phyloP scores from a whole-genome alignment of 2,113 vertebrate genomes.

The Edolisoma coerulescens region DNA sequence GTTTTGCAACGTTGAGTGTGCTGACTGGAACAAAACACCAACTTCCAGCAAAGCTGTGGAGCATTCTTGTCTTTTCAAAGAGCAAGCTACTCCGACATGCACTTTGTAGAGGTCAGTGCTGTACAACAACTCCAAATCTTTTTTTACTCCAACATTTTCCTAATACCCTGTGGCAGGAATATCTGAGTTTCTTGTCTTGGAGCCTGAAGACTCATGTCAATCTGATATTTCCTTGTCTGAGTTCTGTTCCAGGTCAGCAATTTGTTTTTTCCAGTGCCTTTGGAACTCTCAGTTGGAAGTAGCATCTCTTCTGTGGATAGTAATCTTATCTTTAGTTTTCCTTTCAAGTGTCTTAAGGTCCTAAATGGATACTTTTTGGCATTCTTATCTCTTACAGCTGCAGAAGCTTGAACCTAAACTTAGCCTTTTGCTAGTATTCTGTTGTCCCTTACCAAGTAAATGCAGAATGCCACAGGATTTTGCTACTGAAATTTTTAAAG shows the following conservation, averaged over 20 bases:
- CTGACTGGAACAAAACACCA: neutral
- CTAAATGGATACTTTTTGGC: neutral
- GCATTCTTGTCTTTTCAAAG: neutral
- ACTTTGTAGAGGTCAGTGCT: neutral
- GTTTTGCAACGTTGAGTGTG: neutral
- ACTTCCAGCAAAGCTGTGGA: neutral
- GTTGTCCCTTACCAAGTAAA: neutral
- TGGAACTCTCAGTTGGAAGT: neutral
- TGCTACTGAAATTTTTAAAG: neutral
- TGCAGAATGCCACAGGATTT: neutral
- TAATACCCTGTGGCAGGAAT: neutral
- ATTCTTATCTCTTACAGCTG: neutral
- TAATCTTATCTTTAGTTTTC: slow-evolving; percentile 15
- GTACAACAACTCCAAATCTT: neutral
- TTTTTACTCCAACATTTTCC: neutral
- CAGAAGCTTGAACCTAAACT: neutral
- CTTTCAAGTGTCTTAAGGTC: neutral
- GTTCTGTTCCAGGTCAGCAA: neutral
- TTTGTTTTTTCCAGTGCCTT: neutral
- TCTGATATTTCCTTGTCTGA: slow-evolving; percentile 19
- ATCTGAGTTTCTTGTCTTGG: neutral
- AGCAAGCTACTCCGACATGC: neutral
- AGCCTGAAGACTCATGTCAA: neutral
- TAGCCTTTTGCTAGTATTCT: neutral
- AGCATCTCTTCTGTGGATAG: neutral